Evolutionary conservation across 2,113 vertebrate genomes (phyloP).

Genomic region (Sylvia atricapilla): DNA sequence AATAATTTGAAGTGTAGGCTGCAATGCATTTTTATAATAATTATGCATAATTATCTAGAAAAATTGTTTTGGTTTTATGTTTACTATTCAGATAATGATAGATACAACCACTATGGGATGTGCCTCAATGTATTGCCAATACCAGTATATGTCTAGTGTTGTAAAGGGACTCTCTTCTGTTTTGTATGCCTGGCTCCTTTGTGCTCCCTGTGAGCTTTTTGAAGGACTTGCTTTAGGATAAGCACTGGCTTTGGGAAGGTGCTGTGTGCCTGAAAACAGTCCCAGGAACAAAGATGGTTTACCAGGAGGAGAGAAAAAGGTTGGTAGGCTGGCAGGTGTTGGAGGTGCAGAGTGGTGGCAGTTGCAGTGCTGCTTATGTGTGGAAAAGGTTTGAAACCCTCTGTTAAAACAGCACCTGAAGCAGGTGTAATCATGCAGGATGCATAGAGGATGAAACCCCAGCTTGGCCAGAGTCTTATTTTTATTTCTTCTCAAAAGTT

Average conservation of each 20-base stretch:
- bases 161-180: neutral
- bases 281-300: neutral
- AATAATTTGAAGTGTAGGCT: neutral
- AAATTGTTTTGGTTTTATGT: neutral
- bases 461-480: neutral
- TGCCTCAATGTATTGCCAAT: neutral
- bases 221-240: neutral
- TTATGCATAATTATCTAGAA: neutral
- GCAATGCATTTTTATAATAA: neutral
- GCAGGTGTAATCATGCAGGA: neutral
- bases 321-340: neutral
- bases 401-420: neutral
- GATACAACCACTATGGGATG: neutral
- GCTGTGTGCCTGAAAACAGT: neutral
- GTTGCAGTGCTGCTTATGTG: accelerated
- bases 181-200: neutral
- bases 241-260: neutral
- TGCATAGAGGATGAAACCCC: neutral
- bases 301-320: neutral
- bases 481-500: neutral
- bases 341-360: neutral
- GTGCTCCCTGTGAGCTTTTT: neutral
- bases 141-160: neutral
- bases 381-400: neutral
- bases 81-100: neutral